Evolutionary conservation across 2,888 invertebrate genomes (phyloP), one percentile per base, ranked within the genome.

Genomic region (Autographa gamma): DNA sequence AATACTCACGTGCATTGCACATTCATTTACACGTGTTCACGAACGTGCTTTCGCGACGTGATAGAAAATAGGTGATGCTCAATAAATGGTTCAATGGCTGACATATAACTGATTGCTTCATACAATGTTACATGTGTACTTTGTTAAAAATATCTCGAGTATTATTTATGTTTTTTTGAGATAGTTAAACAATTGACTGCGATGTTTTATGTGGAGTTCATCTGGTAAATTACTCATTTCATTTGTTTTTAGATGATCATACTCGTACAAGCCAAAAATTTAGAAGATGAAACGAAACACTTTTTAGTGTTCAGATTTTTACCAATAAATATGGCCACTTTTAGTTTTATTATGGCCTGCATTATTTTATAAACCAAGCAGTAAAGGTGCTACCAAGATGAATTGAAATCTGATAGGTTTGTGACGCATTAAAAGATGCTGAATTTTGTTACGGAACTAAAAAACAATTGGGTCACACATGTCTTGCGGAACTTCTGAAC

Each of bases 31-130:
- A 79, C 64, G 71, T 71, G 76, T 16, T 41, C 0, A 2, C 0
- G 18, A 59, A 79, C 75, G 66, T 77, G 76, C 54, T 66, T 70
- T 64, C 19, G 31, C 7, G 58, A 70, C 59, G 61, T 74, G 48
- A 65, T 74, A 38, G 34, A 66, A 79, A 70, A 75, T 70, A 54
- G n/a, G 18, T 61, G 63, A 66, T 60, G 63, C n/a, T 48, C 14
- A 54, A 8, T 34, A 11, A 56, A 41, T 14, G 14, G 25, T 14
- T 19, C 19, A 14, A 32, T 1, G 19, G 7, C 60, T 43, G 31
- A 56, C 32, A n/a, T 6, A 19, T 58, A 8, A 16, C 16, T 60
- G 52, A 52, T 62, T 16, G 13, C 38, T 18, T 11, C 0, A 43
- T 18, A 62, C 59, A 64, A 16, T 58, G 32, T 64, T 8, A 5